phyloP scores from a whole-genome alignment of 2,888 invertebrate genomes.

The Cheilosia impressa region DNA sequence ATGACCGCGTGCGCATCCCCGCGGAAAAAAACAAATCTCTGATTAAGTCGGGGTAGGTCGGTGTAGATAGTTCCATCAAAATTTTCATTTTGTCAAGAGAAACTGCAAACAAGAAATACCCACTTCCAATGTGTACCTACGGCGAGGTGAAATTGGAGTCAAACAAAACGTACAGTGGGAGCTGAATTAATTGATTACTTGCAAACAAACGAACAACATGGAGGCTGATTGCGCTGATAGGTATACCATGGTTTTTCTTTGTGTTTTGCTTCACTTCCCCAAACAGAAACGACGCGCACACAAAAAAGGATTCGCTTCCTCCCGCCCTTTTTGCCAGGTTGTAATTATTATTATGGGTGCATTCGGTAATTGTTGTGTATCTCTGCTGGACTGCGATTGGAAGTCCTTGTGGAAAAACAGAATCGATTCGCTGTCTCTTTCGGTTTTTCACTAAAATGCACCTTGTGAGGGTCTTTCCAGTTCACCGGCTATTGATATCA shows the following conservation, averaged over 20 bases:
- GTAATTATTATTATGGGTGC: constrained; percentile 66
- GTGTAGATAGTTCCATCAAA: constrained; percentile 25
- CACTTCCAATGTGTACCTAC: not conserved
- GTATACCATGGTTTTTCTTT: constrained; percentile 28
- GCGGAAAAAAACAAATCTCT: constrained; percentile 29
- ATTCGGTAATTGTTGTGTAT: constrained; percentile 66
- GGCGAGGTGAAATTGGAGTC: constrained; percentile 4
- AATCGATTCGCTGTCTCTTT: constrained; percentile 35
- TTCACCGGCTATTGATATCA: constrained; percentile 29
- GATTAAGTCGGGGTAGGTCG: constrained; percentile 19
- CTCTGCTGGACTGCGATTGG: constrained; percentile 40
- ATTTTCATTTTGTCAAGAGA: constrained; percentile 50
- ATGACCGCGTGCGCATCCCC: constrained; percentile 21
- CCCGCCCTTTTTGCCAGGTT: constrained; percentile 58
- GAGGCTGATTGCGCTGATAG: constrained; percentile 72
- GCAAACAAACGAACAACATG: constrained; percentile 70
- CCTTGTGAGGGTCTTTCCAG: constrained; percentile 15
- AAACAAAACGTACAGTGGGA: constrained; percentile 33
- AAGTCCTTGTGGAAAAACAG: constrained; percentile 49
- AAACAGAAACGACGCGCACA: not conserved
- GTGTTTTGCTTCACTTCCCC: not conserved
- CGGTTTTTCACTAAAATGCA: constrained; percentile 29
- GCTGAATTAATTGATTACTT: constrained; percentile 72
- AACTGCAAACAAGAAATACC: constrained; percentile 6
- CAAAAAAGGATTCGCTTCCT: constrained; percentile 51